Percentiles rank a stretch among this genome's conserved stretches.
These are phyloP conservation scores for Dyspetes luteomarginatus DNA, from an alignment of 2,888 invertebrate species.

Conservation along the genomic window DNA sequence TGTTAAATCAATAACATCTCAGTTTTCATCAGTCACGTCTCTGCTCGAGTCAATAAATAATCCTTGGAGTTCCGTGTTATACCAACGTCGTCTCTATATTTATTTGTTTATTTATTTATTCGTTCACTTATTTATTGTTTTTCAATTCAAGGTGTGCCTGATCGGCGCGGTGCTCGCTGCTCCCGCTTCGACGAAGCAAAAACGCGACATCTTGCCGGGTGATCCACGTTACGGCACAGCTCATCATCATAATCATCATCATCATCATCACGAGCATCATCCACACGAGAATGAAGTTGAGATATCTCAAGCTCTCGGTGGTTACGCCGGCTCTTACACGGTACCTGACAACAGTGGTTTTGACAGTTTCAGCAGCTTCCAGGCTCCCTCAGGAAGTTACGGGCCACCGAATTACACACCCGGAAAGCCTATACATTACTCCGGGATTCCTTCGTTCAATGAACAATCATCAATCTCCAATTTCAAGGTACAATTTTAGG, in stretches of 20 bases:
- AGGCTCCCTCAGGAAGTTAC: conserved; percentile 57
- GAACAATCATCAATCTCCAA: conserved; percentile 10
- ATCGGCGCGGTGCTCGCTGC: conserved; percentile 73
- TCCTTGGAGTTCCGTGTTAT: no score
- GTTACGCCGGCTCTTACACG: conserved; percentile 59
- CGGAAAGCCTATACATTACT: conserved; percentile 48
- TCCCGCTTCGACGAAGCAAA: conserved; percentile 69
- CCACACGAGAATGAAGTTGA: conserved; percentile 66
- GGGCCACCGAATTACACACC: conserved; percentile 72
- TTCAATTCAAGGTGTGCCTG: conserved; percentile 74
- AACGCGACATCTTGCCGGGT: conserved; percentile 78
- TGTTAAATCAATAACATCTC: background rate
- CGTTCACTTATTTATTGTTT: conserved; percentile 7
- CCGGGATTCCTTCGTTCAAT: background rate
- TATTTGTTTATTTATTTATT: background rate
- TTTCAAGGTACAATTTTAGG: background rate
- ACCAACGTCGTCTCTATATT: no score
- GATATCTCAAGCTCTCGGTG: conserved; percentile 53
- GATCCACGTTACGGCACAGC: conserved; percentile 80
- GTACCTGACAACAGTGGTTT: conserved; percentile 26
- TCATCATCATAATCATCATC: conserved; percentile 79
- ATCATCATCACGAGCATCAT: conserved; percentile 57
- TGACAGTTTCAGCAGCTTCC: background rate
- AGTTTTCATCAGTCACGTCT: background rate
- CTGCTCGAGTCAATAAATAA: background rate